Base-by-base conservation (phyloP, 2,888 invertebrate genomes). In the Phoenoteleia sp. region DNA sequence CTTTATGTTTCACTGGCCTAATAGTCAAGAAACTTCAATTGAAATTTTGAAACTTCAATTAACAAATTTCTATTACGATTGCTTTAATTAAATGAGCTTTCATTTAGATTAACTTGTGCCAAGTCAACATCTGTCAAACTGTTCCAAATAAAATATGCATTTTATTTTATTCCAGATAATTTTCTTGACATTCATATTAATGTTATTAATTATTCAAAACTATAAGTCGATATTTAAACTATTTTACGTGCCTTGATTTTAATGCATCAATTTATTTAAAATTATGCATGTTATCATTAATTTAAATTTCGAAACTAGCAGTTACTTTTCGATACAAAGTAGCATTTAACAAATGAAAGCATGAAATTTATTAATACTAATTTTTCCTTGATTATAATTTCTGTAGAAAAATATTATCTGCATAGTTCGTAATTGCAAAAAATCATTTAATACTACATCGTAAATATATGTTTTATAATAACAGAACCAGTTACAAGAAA, bases 41-140 rank as follows among this genome's bases (percentile, higher is more conserved):
- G 36, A 36, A 49, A 81, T 75, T 81, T 81, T 62, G 75, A 75
- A 75, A 75, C 54, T 42, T 60, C 27, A 42, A 52, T 80, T 58
- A 54, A 71, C 54, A 15, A 79, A 71, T 64, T 72, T 64, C 60
- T 67, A 52, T 60, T 42, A 45, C 49, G 58, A 66, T 67, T 58
- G 36, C 54, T 25, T 77, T 71, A 54, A 79, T 71, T 71, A 25
- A 79, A 69, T 27, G 17, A 54, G 27, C 3, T 33, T 62, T 60
- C 29, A 15, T 62, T 49, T 62, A 5, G n/a, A 17, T 58, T 27
- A 27, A 6, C 27, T 52, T 62, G 27, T 23, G 13, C 25, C 19
- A 23, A 17, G 6, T 25, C n/a, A 45, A 62, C n/a, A 11, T 15
- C 17, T 17, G 42, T 62, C 33, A 27, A n/a, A n/a, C n/a, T n/a